Evolutionary conservation across 2,113 vertebrate species (phyloP), one percentile per base, ranked within the genome.

Genomic region (Romanogobio albipinnatus): DNA sequence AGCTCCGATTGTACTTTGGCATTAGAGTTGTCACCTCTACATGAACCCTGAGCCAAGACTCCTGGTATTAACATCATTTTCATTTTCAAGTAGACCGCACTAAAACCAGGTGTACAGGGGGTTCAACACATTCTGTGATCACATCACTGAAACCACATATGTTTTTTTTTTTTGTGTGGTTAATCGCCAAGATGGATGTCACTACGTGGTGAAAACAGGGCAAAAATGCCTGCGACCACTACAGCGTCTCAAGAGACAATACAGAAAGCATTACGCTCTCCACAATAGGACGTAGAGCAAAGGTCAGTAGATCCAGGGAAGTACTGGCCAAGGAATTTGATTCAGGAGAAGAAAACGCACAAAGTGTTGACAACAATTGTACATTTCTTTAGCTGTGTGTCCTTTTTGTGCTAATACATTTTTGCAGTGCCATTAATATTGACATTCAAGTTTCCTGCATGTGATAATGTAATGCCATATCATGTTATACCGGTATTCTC

Each of bases 1-100:
- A 95, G 86, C 91, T 95, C 75, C 93, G 92, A 76, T 92, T 91
- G 85, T 82, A 93, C 84, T 95, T 96, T 76, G 93, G 94, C 62
- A 88, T 92, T 56, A 87, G 90, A 89, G 91, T 93, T 47, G 29
- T 86, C 74, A 82, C 89, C 76, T 95, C 91, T 89, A 82, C 74
- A 24, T 24, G 56, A 85, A 17, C 61, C 13, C 29, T 2, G 58
- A 68, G 61, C 45, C 33, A 64, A 83, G 3, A 47, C 49, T 53
- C 66, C 68, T 58, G 56, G 13, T 26, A 3, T 33, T 19, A 74
- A 29, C 24, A 58, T 62, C 15, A 22, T 36, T 43, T 45, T 33
- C 36, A 71, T 36, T 17, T 43, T 8, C 66, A 43, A 70, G 66
- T 5, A 22, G 19, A 39, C 19, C n/a, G 36, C 39, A 71, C 39